Conservation (phyloP, 2,797 vertebrate genomes). For the Discoglossus pictus region DNA sequence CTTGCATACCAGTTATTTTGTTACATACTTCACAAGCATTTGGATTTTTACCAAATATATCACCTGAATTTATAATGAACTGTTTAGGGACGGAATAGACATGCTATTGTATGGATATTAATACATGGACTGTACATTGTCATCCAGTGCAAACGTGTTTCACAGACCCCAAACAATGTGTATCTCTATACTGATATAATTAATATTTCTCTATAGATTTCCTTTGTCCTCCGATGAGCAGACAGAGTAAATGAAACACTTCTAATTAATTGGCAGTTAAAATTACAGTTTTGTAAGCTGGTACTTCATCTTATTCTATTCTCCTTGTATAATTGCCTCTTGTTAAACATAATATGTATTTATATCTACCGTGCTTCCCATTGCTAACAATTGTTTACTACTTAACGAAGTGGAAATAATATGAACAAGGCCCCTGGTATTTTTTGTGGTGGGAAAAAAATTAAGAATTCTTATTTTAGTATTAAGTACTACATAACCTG, state of each 20-base stretch:
- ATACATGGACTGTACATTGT: not conserved
- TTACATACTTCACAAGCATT: no score
- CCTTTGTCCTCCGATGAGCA: constrained; percentile 71
- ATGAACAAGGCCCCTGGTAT: constrained; percentile 28
- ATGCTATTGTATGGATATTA: constrained; percentile 31
- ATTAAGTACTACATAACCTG: constrained; percentile 1
- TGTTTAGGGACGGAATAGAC: constrained; percentile 12
- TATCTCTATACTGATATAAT: constrained; percentile 29
- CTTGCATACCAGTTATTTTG: no score
- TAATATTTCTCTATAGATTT: constrained; percentile 57
- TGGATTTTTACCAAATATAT: no score
- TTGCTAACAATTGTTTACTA: constrained; percentile 58
- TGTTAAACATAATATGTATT: constrained; percentile 65
- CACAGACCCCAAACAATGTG: constrained; percentile 18
- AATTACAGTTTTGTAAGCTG: constrained; percentile 69
- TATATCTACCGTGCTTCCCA: constrained; percentile 61
- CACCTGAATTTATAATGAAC: constrained; percentile 12
- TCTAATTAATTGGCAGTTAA: constrained; percentile 73
- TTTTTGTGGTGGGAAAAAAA: not conserved
- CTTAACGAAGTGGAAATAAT: constrained; percentile 57
- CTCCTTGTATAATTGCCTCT: constrained; percentile 66
- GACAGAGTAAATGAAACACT: constrained; percentile 75
- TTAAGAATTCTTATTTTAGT: not conserved
- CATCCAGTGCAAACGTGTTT: not conserved
- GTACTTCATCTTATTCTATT: constrained; percentile 65